These are phyloP conservation scores for Channallabes apus DNA, from an alignment of 2,797 vertebrate species.

Conservation along the genomic window DNA sequence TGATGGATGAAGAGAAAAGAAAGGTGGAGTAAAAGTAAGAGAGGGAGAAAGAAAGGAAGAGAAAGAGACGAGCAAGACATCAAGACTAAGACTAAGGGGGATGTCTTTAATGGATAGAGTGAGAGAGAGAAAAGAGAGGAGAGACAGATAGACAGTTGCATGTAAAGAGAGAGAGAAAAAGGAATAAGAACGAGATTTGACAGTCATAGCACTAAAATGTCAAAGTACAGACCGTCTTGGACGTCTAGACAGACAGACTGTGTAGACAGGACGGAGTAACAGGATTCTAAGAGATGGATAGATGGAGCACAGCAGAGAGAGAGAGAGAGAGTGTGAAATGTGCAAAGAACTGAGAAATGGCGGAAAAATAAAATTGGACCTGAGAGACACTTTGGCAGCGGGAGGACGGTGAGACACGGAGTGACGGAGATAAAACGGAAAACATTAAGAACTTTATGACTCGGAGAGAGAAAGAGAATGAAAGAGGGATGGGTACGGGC, in stretches of 20 bases:
- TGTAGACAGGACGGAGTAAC: background rate
- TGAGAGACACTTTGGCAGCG: background rate
- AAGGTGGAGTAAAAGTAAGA: background rate
- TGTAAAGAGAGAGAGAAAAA: too few relatives aligned
- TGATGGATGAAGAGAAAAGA: slow-evolving; percentile 7
- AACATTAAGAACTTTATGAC: background rate
- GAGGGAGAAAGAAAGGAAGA: background rate
- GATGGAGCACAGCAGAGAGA: background rate
- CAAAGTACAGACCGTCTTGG: too few relatives aligned
- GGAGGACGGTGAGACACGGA: slow-evolving; percentile 29
- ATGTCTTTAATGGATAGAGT: too few relatives aligned
- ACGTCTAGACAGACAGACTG: background rate
- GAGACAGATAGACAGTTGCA: too few relatives aligned
- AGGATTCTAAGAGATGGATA: background rate
- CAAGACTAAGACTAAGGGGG: too few relatives aligned
- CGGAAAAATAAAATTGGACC: background rate
- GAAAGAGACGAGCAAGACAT: background rate
- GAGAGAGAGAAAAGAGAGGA: too few relatives aligned
- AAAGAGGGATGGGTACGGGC: background rate
- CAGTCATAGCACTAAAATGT: too few relatives aligned
- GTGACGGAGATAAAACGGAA: slow-evolving; percentile 47
- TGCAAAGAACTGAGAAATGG: background rate
- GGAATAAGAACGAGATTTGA: too few relatives aligned
- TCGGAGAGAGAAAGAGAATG: background rate
- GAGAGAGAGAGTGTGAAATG: background rate